Percentiles rank a stretch among this genome's conserved stretches.
These are phyloP conservation scores for Typhlichthys subterraneus DNA, from an alignment of 2,797 vertebrate species.

Conservation along the genomic window DNA sequence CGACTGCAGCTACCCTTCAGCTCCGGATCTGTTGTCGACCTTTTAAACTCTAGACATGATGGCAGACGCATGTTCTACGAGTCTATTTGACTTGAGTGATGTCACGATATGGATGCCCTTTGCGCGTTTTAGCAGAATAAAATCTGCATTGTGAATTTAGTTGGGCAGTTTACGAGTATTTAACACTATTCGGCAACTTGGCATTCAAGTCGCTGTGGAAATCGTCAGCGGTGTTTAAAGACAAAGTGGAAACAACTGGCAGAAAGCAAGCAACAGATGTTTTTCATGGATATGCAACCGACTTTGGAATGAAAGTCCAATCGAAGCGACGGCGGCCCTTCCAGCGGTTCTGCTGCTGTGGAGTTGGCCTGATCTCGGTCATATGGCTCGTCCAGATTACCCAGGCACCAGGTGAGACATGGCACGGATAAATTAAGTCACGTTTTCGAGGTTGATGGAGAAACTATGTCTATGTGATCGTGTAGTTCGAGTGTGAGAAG, in stretches of 20 bases:
- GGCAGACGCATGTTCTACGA: constrained; percentile 23
- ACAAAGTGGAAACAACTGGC: constrained; percentile 64
- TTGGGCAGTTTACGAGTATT: constrained; percentile 23
- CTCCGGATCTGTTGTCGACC: constrained; percentile 64
- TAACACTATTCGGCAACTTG: constrained; percentile 52
- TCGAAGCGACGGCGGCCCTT: constrained; percentile 72
- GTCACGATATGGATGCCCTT: constrained; percentile 18
- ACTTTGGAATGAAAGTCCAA: constrained; percentile 72
- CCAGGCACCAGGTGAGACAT: constrained; percentile 75
- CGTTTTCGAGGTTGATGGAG: constrained; percentile 7
- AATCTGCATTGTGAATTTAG: constrained; percentile 29
- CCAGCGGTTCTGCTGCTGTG: constrained; percentile 80
- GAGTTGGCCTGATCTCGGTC: constrained; percentile 71
- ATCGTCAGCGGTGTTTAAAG: constrained; percentile 22
- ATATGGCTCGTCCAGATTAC: constrained; percentile 72
- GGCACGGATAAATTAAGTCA: background rate
- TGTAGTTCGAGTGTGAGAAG: background rate
- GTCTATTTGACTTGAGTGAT: constrained; percentile 30
- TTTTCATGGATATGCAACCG: constrained; percentile 56
- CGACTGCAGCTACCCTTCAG: constrained; percentile 64
- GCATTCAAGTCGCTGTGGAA: constrained; percentile 44
- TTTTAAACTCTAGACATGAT: constrained; percentile 52
- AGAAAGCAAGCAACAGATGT: constrained; percentile 66
- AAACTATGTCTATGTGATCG: constrained; percentile 2
- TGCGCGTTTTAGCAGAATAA: constrained; percentile 26